A percentile compares a stretch with the other conserved stretches of the same genome.
These are phyloP conservation scores for Melinaea menophilus DNA, from an alignment of 2,888 invertebrate genomes.

Conservation along the genomic window DNA sequence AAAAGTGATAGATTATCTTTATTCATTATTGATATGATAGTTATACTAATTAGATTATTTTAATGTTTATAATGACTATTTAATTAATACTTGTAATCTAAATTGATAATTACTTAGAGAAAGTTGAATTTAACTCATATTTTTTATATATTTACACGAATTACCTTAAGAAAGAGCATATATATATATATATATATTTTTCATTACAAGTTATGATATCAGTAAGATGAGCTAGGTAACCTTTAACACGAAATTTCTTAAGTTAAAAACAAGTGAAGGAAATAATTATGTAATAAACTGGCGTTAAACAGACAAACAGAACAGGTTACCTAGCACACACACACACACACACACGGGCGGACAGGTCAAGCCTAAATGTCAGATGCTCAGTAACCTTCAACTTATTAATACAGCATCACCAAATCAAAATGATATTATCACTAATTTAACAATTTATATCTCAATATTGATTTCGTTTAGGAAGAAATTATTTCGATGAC, in stretches of 20 bases:
- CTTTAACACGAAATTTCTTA: neutral
- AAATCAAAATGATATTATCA: constrained; percentile 19
- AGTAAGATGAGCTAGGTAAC: constrained; percentile 20
- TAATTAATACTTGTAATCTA: no score
- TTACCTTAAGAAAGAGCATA: no score
- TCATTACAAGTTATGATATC: neutral
- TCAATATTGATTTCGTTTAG: neutral
- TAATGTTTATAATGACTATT: no score
- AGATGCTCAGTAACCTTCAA: constrained; percentile 66
- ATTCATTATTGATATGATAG: no score
- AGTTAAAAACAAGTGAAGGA: neutral
- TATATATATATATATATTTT: no score
- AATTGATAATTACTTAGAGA: no score
- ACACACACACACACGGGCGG: no score
- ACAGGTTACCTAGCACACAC: constrained; percentile 67
- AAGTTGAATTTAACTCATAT: no score
- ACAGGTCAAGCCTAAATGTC: constrained; percentile 61
- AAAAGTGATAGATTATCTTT: no score
- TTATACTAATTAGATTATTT: no score
- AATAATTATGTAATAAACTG: constrained; percentile 31
- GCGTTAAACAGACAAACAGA: constrained; percentile 37
- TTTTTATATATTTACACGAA: no score
- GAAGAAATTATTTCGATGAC: no score
- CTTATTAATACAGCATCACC: constrained; percentile 63
- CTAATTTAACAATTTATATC: neutral